Percentiles rank a stretch among this genome's conserved stretches.
Evolutionary conservation across 2,797 vertebrate species (phyloP).

Genomic region (Harpagifer antarcticus): DNA sequence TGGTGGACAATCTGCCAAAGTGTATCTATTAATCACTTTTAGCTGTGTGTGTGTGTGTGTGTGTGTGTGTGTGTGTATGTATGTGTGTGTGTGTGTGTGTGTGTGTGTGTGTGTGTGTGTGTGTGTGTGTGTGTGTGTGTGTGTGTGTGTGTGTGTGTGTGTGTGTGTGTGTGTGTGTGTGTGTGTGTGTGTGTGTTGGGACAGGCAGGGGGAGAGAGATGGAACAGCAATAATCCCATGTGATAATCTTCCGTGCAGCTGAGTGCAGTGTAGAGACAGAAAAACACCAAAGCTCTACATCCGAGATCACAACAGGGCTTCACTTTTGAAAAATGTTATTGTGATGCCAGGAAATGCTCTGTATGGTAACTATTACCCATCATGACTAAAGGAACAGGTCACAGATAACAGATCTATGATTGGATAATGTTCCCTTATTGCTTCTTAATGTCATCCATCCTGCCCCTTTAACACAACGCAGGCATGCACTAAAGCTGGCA

Average conservation of each 20-base stretch:
- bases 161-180: constrained; percentile 2
- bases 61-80: no score
- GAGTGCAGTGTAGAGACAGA: not conserved
- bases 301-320: constrained; percentile 9
- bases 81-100: not conserved
- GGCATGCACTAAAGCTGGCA: not conserved
- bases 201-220: not conserved
- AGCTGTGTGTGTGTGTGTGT: constrained; percentile 17
- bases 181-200: not conserved
- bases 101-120: constrained; percentile 11
- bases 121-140: constrained; percentile 12
- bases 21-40: constrained; percentile 63
- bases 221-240: constrained; percentile 59
- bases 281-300: constrained; percentile 3
- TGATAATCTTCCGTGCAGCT: constrained; percentile 65
- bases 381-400: not conserved
- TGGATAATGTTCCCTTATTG: not conserved
- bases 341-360: not conserved
- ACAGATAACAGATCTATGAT: not conserved
- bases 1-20: constrained; percentile 47
- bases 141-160: constrained; percentile 13
- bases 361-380: not conserved
- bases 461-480: not conserved
- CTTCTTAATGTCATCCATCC: not conserved
- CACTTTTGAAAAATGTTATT: constrained; percentile 19